Percentiles rank a stretch among this genome's conserved stretches.
Evolutionary conservation across 1,140 invertebrate species (phyloP).

Genomic region (Formica exsecta): DNA sequence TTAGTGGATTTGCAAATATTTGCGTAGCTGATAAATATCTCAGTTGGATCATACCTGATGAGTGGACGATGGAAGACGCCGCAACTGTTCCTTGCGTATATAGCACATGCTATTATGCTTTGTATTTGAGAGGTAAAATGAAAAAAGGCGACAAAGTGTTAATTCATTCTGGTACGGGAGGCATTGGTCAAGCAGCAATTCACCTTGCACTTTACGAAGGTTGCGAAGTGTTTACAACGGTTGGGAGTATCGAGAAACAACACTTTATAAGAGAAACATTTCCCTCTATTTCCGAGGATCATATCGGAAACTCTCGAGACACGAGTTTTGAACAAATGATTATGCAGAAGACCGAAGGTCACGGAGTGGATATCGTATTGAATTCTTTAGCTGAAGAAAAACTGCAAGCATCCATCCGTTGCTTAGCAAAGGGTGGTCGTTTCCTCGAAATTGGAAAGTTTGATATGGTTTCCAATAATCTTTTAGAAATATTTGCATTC

Average conservation of each 20-base stretch:
- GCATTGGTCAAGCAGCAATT: slow-evolving; percentile 84
- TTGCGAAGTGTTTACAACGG: slow-evolving; percentile 86
- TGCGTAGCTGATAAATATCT: not conserved
- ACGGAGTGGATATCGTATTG: slow-evolving; percentile 92
- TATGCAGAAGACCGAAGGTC: slow-evolving; percentile 87
- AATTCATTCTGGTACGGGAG: slow-evolving; percentile 92
- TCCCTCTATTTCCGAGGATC: slow-evolving; percentile 89
- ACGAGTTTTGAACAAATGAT: slow-evolving; percentile 91
- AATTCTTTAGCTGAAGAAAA: slow-evolving; percentile 94
- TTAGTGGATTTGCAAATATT: not conserved
- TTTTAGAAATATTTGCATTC: slow-evolving; percentile 91
- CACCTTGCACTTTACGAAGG: not conserved
- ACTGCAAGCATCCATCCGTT: slow-evolving; percentile 91
- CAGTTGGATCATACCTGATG: slow-evolving; percentile 92
- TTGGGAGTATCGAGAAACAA: slow-evolving; percentile 90
- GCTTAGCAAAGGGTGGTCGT: slow-evolving; percentile 89
- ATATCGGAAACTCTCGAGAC: slow-evolving; percentile 91
- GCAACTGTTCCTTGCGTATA: slow-evolving; percentile 95
- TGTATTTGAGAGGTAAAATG: slow-evolving; percentile 88
- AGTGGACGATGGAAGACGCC: slow-evolving; percentile 95
- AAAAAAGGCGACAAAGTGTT: slow-evolving; percentile 89
- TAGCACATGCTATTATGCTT: slow-evolving; percentile 93
- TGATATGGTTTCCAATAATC: slow-evolving; percentile 89
- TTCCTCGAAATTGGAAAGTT: slow-evolving; percentile 94
- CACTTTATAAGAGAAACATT: slow-evolving; percentile 89